phyloP scores from a whole-genome alignment of 2,888 invertebrate species.

The Pterostichus niger region DNA sequence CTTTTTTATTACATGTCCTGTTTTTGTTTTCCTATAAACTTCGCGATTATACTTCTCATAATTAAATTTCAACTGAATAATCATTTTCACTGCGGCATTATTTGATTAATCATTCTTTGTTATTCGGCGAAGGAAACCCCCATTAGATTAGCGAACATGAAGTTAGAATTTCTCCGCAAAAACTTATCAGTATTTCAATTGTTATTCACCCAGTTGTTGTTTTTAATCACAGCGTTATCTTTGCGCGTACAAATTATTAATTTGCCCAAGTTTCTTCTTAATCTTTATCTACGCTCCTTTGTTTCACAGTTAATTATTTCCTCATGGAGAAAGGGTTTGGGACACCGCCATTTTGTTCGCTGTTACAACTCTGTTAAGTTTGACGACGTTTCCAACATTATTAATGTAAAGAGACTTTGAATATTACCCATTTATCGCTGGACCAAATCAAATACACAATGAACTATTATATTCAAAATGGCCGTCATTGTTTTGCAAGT shows the following conservation, averaged over 20 bases:
- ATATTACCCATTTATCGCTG: constrained; percentile 61
- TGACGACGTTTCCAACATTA: constrained; percentile 56
- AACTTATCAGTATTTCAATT: constrained; percentile 41
- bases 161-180: constrained; percentile 8
- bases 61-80: constrained; percentile 6
- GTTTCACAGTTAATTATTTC: constrained; percentile 47
- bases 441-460: constrained; percentile 65
- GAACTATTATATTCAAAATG: constrained; percentile 64
- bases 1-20: constrained; percentile 1
- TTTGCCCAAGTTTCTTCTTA: constrained; percentile 53
- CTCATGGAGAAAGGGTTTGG: neutral
- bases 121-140: neutral
- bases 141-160: constrained; percentile 8
- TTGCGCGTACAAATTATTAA: constrained; percentile 48
- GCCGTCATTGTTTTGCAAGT: constrained; percentile 58
- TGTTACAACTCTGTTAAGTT: constrained; percentile 27
- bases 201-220: constrained; percentile 47
- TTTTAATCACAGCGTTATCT: constrained; percentile 50
- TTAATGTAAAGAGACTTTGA: constrained; percentile 54
- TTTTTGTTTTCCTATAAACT: neutral
- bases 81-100: neutral
- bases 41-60: neutral
- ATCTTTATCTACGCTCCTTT: constrained; percentile 47
- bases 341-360: constrained; percentile 24
- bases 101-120: constrained; percentile 26